A percentile compares a stretch with the other conserved stretches of the same genome.
Conservation (phyloP, 2,888 invertebrate species). For the Hecatera dysodea region DNA sequence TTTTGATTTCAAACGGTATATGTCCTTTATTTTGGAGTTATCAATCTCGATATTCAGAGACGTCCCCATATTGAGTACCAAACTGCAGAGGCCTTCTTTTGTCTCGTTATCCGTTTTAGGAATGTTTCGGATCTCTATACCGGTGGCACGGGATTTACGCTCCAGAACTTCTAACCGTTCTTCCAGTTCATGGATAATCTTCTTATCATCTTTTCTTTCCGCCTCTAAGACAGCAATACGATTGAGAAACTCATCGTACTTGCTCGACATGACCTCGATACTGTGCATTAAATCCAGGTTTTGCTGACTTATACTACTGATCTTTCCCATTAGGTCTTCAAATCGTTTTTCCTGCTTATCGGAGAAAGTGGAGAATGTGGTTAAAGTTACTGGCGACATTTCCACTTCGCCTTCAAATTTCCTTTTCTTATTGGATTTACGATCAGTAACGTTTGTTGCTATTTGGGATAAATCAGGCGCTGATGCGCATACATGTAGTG, state of each 20-base stretch:
- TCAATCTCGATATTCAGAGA: too few relatives aligned
- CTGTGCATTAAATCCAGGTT: neutral
- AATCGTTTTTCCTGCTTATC: neutral
- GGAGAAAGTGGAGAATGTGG: neutral
- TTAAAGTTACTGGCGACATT: neutral
- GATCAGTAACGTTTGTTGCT: neutral
- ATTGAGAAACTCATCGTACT: neutral
- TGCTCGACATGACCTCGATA: neutral
- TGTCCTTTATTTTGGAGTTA: neutral
- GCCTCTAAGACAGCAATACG: neutral
- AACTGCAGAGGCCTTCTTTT: neutral
- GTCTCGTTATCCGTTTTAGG: neutral
- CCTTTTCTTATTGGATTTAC: neutral
- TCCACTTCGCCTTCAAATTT: neutral
- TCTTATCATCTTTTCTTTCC: neutral
- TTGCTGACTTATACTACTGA: too few relatives aligned
- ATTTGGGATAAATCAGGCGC: too few relatives aligned
- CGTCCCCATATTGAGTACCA: neutral
- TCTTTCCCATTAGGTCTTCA: neutral
- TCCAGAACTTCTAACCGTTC: neutral
- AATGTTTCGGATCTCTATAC: neutral
- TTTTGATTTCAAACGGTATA: neutral
- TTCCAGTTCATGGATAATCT: neutral
- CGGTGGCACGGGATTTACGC: neutral
- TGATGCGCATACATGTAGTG: neutral